Evolutionary conservation across 2,888 invertebrate species (phyloP).

Genomic region (Mayetiola destructor): DNA sequence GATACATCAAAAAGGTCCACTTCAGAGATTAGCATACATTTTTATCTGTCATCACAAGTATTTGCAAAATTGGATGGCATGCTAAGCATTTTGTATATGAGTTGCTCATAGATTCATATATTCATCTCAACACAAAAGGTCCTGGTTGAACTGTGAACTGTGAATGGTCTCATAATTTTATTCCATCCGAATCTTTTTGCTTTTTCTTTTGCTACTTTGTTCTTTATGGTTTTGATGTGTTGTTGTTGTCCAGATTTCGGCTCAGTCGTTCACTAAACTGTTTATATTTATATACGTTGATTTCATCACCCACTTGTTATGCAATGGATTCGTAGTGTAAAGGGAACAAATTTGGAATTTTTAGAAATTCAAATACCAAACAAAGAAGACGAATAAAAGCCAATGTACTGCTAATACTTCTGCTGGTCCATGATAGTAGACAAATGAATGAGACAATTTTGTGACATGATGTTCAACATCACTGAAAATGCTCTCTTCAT

Average conservation of each 20-base stretch:
- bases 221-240: background rate
- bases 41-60: constrained; percentile 6
- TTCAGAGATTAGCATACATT: background rate
- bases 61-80: too few species aligned
- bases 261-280: background rate
- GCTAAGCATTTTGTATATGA: too few species aligned
- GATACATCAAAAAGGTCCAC: background rate
- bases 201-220: background rate
- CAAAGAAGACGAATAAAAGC: background rate
- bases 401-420: too few species aligned
- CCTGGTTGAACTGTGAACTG: background rate
- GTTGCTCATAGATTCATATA: background rate
- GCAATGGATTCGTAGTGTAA: too few species aligned
- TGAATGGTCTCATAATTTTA: background rate
- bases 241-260: too few species aligned
- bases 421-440: too few species aligned
- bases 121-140: background rate
- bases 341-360: too few species aligned
- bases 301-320: too few species aligned
- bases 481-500: background rate
- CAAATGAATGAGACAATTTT: background rate
- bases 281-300: too few species aligned
- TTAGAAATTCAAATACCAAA: too few species aligned
- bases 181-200: too few species aligned
- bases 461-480: constrained; percentile 9